Evolutionary conservation across 1,140 invertebrate species (phyloP).

Genomic region (Pachypeltis micranthus): DNA sequence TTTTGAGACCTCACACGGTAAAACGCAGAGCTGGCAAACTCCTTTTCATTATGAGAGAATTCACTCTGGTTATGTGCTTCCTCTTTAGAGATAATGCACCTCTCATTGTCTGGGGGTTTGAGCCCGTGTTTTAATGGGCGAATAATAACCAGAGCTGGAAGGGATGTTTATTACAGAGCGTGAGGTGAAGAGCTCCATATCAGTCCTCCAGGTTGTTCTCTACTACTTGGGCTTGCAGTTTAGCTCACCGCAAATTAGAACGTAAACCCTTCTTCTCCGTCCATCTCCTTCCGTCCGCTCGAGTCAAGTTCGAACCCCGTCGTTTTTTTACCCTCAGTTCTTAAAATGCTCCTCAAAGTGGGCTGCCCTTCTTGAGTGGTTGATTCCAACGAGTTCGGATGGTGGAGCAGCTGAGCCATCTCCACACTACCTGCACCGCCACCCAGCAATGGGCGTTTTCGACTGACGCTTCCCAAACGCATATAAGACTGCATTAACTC

Average conservation of each 20-base stretch:
- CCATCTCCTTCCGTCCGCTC: neutral
- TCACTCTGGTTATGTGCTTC: constrained; percentile 15
- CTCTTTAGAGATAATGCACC: constrained; percentile 15
- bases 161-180: constrained; percentile 14
- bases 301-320: neutral
- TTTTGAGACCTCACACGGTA: constrained; percentile 14
- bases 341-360: too few species aligned
- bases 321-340: too few species aligned
- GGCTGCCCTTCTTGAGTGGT: too few species aligned
- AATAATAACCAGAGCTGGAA: constrained; percentile 13
- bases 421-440: too few species aligned
- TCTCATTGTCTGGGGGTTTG: constrained; percentile 9
- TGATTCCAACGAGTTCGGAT: too few species aligned
- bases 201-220: constrained; percentile 2
- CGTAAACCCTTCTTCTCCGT: constrained; percentile 9
- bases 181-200: constrained; percentile 13
- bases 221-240: neutral
- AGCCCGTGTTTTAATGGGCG: constrained; percentile 10
- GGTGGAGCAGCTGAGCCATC: too few species aligned
- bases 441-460: too few species aligned
- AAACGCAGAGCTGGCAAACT: too few species aligned
- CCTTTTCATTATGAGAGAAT: constrained; percentile 16
- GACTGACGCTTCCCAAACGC: too few species aligned
- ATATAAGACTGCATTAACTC: too few species aligned
- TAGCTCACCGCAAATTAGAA: constrained; percentile 14